Conservation (phyloP, 2,888 invertebrate genomes). For the Stenolophus ochropezus region DNA sequence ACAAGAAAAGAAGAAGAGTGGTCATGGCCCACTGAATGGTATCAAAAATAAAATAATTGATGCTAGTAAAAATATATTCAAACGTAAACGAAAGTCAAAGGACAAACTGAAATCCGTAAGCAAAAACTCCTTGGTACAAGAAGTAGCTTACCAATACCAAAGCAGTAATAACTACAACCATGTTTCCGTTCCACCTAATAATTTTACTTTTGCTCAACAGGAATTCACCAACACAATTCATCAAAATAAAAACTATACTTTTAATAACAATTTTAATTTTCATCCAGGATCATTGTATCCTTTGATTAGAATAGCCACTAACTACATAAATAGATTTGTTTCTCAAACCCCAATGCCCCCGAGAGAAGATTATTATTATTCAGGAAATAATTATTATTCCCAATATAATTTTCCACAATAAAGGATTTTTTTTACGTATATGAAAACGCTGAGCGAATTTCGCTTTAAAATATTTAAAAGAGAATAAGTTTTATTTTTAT, state of each 20-base stretch:
- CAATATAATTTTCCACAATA: constrained; percentile 5
- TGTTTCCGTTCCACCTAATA: not conserved
- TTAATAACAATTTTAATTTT: not conserved
- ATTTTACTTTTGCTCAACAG: not conserved
- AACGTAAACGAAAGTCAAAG: constrained; percentile 8
- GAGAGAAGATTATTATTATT: not conserved
- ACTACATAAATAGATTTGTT: not conserved
- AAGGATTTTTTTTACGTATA: not conserved
- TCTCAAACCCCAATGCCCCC: not conserved
- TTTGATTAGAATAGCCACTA: not conserved
- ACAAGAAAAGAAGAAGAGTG: not conserved
- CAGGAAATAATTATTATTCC: not conserved
- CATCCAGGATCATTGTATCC: not conserved
- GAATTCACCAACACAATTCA: not conserved
- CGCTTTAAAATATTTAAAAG: not conserved
- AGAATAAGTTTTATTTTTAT: constrained; percentile 2
- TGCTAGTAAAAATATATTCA: constrained; percentile 40
- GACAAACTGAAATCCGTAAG: constrained; percentile 8
- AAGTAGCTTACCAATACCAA: not conserved
- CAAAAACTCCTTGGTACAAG: not conserved
- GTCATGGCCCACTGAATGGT: not conserved
- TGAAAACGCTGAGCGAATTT: not conserved
- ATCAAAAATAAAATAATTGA: constrained; percentile 45
- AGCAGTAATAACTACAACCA: not conserved
- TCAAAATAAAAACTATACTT: not conserved